These are phyloP conservation scores for Orycteropus afer DNA, from an alignment of 2,113 vertebrate genomes.

Conservation along the genomic window DNA sequence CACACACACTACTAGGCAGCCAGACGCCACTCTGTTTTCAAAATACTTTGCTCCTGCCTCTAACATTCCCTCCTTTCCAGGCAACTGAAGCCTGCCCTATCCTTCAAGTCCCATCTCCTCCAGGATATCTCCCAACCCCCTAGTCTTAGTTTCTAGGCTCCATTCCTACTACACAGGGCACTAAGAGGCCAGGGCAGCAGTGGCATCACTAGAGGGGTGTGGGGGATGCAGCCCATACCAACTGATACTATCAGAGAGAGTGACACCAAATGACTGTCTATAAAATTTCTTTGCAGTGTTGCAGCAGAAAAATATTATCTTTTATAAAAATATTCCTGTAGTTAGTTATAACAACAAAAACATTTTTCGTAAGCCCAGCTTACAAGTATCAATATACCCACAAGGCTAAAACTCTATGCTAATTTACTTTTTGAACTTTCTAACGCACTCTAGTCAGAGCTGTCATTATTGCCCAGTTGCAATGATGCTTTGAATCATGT, in stretches of 20 bases:
- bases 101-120: constrained; percentile 4
- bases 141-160: not conserved
- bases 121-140: not conserved
- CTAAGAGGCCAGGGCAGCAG: not conserved
- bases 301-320: too few species aligned
- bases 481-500: not conserved
- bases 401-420: too few species aligned
- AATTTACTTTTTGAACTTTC: too few species aligned
- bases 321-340: too few species aligned
- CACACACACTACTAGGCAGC: not conserved
- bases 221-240: too few species aligned
- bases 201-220: not conserved
- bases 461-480: not conserved
- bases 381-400: too few species aligned
- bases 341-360: too few species aligned
- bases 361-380: too few species aligned
- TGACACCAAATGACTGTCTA: too few species aligned
- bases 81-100: not conserved
- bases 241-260: too few species aligned
- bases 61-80: not conserved
- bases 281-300: too few species aligned
- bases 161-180: not conserved
- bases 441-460: too few species aligned
- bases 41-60: not conserved
- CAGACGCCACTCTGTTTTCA: not conserved